phyloP scores from a whole-genome alignment of 1,140 invertebrate species.

The Mercenaria mercenaria region DNA sequence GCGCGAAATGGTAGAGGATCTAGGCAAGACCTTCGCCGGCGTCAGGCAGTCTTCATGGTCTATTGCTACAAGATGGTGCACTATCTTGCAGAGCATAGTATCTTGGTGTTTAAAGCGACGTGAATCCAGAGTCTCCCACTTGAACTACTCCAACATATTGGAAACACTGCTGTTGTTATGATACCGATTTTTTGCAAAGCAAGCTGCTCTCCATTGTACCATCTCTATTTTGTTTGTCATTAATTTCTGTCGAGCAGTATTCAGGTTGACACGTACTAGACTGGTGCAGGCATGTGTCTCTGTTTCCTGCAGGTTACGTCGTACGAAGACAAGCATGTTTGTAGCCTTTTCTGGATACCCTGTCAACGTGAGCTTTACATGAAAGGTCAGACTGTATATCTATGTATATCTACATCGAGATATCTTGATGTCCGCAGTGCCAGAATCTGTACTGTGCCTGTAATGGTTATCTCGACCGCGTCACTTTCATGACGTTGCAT shows the following conservation, averaged over 20 bases:
- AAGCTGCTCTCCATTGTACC: background rate
- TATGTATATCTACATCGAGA: too few relatives aligned
- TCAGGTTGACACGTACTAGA: background rate
- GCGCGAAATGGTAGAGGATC: background rate
- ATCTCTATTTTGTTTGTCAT: too few relatives aligned
- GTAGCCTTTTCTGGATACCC: background rate
- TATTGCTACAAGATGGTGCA: constrained; percentile 31
- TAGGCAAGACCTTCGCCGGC: background rate
- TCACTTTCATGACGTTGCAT: background rate
- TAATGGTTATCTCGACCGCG: too few relatives aligned
- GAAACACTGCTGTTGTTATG: background rate
- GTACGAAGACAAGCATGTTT: background rate
- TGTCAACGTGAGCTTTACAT: background rate
- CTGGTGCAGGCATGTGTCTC: background rate
- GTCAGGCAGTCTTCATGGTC: background rate
- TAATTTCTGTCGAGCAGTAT: background rate
- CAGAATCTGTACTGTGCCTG: too few relatives aligned
- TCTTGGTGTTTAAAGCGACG: background rate
- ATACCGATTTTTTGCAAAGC: background rate
- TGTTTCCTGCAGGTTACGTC: background rate
- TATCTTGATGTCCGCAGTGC: too few relatives aligned
- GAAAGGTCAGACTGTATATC: background rate
- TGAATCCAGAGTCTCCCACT: constrained; percentile 23
- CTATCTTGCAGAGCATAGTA: constrained; percentile 9
- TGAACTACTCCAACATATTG: too few relatives aligned